Evolutionary conservation across 2,888 invertebrate species (phyloP).

Genomic region (Drosophila pseudotalamancana): DNA sequence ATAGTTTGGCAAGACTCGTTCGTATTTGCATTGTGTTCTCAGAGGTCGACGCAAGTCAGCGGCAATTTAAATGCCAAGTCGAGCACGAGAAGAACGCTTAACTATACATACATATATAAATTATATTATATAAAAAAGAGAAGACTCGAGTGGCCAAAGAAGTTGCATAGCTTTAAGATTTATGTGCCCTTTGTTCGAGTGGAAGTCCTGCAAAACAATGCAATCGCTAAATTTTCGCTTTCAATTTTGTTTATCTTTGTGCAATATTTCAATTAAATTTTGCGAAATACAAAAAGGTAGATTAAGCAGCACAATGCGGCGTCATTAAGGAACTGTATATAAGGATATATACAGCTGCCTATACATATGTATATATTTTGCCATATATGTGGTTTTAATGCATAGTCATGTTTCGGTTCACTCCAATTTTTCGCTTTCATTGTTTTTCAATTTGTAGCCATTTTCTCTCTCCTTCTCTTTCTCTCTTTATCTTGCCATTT

Average conservation of each 20-base stretch:
- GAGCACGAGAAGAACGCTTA: slow-evolving; percentile 45
- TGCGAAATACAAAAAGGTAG: slow-evolving; percentile 34
- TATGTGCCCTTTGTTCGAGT: slow-evolving; percentile 65
- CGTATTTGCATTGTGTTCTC: slow-evolving; percentile 61
- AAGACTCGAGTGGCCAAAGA: slow-evolving; percentile 3
- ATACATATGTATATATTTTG: background rate
- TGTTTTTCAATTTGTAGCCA: slow-evolving; percentile 43
- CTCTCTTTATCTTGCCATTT: slow-evolving; percentile 22
- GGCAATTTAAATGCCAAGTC: slow-evolving; percentile 73
- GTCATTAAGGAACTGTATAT: slow-evolving; percentile 43
- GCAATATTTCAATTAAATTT: slow-evolving; percentile 74
- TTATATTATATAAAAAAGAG: no score
- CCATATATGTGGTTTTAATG: slow-evolving; percentile 6
- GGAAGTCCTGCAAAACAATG: slow-evolving; percentile 58
- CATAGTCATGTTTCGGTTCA: slow-evolving; percentile 39
- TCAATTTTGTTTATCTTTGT: slow-evolving; percentile 51
- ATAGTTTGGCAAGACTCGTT: slow-evolving; percentile 66
- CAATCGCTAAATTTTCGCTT: slow-evolving; percentile 68
- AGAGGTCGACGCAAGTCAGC: slow-evolving; percentile 61
- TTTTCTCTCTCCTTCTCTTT: background rate
- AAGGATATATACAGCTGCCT: background rate
- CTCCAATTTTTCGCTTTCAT: slow-evolving; percentile 64
- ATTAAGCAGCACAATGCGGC: slow-evolving; percentile 49
- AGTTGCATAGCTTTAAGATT: slow-evolving; percentile 50
- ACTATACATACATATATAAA: no score